phyloP scores from a whole-genome alignment of 2,888 invertebrate species.

The Hymenopus coronatus region DNA sequence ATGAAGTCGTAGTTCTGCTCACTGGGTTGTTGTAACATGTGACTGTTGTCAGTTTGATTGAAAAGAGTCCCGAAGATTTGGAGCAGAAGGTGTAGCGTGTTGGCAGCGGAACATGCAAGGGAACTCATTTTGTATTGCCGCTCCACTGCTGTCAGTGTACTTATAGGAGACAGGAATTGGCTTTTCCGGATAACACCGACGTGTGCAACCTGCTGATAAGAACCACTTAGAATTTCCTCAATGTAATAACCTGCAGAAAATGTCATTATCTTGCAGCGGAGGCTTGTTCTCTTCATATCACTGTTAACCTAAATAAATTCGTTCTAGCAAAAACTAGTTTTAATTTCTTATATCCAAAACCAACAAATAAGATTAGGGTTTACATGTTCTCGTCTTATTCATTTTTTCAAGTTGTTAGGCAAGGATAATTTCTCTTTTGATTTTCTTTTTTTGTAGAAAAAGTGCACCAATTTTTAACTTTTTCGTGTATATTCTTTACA shows the following conservation, averaged over 20 bases:
- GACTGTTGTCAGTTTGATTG: not conserved
- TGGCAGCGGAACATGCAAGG: not conserved
- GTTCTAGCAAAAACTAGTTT: too few relatives aligned
- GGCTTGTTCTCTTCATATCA: not conserved
- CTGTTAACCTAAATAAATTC: too few relatives aligned
- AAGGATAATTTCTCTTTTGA: too few relatives aligned
- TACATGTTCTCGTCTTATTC: too few relatives aligned
- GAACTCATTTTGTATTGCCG: not conserved
- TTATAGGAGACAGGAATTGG: not conserved
- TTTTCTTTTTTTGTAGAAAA: too few relatives aligned
- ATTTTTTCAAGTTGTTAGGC: too few relatives aligned
- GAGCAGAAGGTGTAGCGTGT: not conserved
- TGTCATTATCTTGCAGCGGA: not conserved
- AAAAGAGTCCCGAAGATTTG: not conserved
- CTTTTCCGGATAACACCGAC: not conserved
- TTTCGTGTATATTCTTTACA: too few relatives aligned
- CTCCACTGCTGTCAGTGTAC: not conserved
- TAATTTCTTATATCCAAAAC: too few relatives aligned
- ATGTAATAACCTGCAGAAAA: not conserved
- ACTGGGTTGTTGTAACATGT: not conserved
- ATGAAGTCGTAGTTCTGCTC: not conserved
- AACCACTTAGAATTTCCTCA: not conserved
- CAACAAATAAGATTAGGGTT: too few relatives aligned
- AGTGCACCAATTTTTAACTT: too few relatives aligned
- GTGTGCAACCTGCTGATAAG: not conserved